Conservation (phyloP, 2,797 vertebrate species). For the Etheostoma nigrum region DNA sequence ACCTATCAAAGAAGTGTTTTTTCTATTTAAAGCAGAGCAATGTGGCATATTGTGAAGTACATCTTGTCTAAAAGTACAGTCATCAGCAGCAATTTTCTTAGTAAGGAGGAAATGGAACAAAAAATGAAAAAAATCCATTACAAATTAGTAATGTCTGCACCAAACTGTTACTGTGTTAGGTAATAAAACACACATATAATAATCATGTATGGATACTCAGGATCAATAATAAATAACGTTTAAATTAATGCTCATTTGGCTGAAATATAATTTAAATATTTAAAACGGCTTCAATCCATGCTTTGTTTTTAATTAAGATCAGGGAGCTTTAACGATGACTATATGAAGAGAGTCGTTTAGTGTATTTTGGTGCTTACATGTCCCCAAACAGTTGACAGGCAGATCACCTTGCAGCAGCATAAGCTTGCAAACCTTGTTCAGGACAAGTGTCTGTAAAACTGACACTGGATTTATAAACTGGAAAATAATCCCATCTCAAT, state of each 20-base stretch:
- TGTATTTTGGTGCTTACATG: slow-evolving; percentile 10
- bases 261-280: background rate
- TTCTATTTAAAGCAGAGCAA: slow-evolving; percentile 56
- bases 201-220: slow-evolving; percentile 3
- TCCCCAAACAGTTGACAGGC: slow-evolving; percentile 13
- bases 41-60: slow-evolving; percentile 35
- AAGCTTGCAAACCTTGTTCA: slow-evolving; percentile 44
- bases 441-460: slow-evolving; percentile 37
- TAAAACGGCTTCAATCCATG: background rate
- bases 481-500: slow-evolving; percentile 53
- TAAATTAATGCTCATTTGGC: background rate
- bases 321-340: background rate
- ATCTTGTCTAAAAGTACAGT: slow-evolving; percentile 33
- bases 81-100: slow-evolving; percentile 35
- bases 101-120: slow-evolving; percentile 58
- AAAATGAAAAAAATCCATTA: slow-evolving; percentile 50
- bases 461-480: slow-evolving; percentile 58
- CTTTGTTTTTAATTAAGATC: slow-evolving; percentile 4
- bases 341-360: background rate
- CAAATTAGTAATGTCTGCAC: slow-evolving; percentile 31
- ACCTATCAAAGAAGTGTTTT: slow-evolving; percentile 35
- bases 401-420: slow-evolving; percentile 24
- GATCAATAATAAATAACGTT: slow-evolving; percentile 9
- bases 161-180: slow-evolving; percentile 13
- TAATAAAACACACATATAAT: background rate